These are phyloP conservation scores for Heliopora coerulea DNA, from an alignment of 92 coral and sea anemone genomes.

Conservation along the genomic window DNA sequence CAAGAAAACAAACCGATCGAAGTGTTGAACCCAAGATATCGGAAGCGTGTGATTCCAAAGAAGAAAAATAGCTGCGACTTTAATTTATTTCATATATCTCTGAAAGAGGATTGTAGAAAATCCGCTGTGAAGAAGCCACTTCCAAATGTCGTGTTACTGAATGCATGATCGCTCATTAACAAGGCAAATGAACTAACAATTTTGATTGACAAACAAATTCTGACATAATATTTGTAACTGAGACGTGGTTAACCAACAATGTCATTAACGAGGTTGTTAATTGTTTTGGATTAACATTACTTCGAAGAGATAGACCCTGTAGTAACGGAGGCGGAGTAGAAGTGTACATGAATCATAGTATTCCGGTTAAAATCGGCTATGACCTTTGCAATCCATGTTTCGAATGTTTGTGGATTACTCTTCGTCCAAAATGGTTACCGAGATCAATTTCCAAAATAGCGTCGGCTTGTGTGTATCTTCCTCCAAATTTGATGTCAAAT, in stretches of 20 bases:
- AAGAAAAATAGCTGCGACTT: no score
- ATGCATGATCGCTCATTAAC: no score
- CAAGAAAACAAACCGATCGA: no score
- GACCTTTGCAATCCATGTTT: neutral
- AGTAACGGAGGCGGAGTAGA: neutral
- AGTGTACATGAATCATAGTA: neutral
- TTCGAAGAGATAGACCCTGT: neutral
- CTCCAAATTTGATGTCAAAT: neutral
- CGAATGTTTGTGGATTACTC: neutral
- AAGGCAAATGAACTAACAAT: no score
- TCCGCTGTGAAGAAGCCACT: no score
- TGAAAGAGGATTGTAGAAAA: no score
- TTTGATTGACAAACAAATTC: no score
- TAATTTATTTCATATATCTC: no score
- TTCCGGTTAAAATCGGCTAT: neutral
- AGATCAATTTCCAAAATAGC: neutral
- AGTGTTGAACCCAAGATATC: no score
- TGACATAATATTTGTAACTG: no score
- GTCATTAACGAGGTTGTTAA: neutral
- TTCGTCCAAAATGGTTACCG: neutral
- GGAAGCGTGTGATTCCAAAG: no score
- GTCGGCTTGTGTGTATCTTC: conserved; percentile 1
- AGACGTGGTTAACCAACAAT: neutral
- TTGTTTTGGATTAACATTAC: neutral
- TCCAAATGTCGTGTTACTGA: no score